Base-by-base conservation (phyloP, 2,113 vertebrate genomes). In the Pituophis catenifer region DNA sequence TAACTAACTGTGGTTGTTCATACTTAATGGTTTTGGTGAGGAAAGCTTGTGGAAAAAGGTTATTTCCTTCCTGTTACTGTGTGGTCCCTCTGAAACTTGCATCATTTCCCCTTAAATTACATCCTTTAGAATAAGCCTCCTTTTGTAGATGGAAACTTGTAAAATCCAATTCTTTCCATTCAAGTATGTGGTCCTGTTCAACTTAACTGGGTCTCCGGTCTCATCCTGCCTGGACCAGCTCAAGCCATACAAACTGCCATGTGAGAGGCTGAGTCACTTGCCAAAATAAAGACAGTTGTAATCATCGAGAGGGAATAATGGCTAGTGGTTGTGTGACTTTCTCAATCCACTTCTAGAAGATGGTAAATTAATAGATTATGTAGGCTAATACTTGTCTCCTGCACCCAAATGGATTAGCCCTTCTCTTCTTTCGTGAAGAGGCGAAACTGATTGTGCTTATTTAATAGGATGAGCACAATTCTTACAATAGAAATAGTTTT, bases 391-490 rank as follows among this genome's bases (percentile, higher is more conserved):
- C 55, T 52, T 92, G 62, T 70, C 55, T 33, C 52, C 89, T 62
- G 23, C 8, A 21, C 23, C 44, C 57, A 92, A 90, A 89, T 90
- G 70, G 90, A 92, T 94, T 94, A 94, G 88, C 70, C 48, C 23
- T 54, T 48, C 55, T 88, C 55, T n/a, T n/a, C n/a, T n/a, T n/a
- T n/a, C n/a, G n/a, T n/a, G n/a, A n/a, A n/a, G 3, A 70, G 3
- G 33, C 7, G 33, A 94, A 92, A 90, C 70, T 85, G 50, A 58
- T 94, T 94, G 62, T 2, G 17, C 33, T 85, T 85, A 48, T 92
- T 90, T 86, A 86, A 44, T 38, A 1, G 58, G 52, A 87, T 92
- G 38, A 87, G 10, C 50, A 44, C 8, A 38, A 90, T 86, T 70
- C 55, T 21, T 52, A 59, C 44, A 29, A 8, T 19, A 59, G n/a